Evolutionary conservation across 2,113 vertebrate species (phyloP).

Genomic region (Eurystomus gularis): DNA sequence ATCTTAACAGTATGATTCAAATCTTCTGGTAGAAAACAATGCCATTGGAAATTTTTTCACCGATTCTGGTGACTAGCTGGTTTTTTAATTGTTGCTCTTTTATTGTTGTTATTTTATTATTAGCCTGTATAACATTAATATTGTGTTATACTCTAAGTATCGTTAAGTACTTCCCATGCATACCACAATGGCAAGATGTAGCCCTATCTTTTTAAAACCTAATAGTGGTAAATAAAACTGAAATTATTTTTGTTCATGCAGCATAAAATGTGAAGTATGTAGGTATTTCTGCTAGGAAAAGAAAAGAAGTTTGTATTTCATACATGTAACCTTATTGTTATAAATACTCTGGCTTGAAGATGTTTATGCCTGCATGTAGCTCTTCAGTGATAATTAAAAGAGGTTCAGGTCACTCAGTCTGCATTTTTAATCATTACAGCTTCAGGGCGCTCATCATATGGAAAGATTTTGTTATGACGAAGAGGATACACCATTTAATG

Average conservation of each 20-base stretch:
- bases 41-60: accelerated
- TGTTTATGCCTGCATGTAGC: neutral
- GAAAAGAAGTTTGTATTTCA: neutral
- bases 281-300: neutral
- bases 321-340: neutral
- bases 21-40: neutral
- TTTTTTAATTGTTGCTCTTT: neutral
- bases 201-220: neutral
- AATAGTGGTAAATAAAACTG: neutral
- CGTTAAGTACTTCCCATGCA: neutral
- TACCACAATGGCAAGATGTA: neutral
- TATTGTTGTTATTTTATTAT: neutral
- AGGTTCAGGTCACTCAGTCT: neutral
- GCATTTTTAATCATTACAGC: neutral
- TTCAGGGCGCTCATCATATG: neutral
- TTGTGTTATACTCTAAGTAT: neutral
- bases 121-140: neutral
- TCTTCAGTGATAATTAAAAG: neutral
- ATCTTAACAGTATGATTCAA: neutral
- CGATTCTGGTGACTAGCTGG: accelerated
- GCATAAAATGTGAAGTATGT: neutral
- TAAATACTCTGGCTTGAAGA: neutral
- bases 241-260: neutral
- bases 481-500: neutral
- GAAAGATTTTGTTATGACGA: neutral